Base-by-base conservation (phyloP, 2,888 invertebrate genomes). In the Thyatira batis region DNA sequence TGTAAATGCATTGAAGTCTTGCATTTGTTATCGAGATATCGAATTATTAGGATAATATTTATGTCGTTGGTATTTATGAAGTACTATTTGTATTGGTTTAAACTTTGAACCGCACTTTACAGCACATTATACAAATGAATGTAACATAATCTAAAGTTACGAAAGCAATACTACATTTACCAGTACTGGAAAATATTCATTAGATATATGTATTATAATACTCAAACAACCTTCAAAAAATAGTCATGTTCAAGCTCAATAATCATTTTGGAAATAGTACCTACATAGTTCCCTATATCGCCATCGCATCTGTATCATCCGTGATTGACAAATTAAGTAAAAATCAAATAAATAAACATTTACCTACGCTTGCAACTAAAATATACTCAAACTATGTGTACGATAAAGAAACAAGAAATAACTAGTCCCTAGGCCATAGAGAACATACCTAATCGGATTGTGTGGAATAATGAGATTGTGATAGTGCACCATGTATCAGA, bases 391-490 rank as follows among this genome's bases (percentile, higher is more conserved):
- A 23, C 3, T 23, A 23, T 23, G 3, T 23, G 23, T 23, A 23
- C 23, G 6, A 23, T 23, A 23, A 3, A 23, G 23, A 6, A 23
- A 23, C 23, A 23, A 23, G 3, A 23, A 23, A 23, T 39, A 8
- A 39, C 39, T n/a, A 17, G 17, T 39, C 39, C 65, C 65, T 69
- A 76, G 71, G 66, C 67, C 60, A 58, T 61, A 67, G 66, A 69
- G 73, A 70, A 77, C 73, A 73, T 65, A 69, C 58, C 65, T 80
- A 82, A 84, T 82, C 82, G 78, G 74, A 82, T 82, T 73, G 78
- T 69, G 67, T 61, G 73, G 76, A 75, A 78, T 80, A 79, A 80
- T 76, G 77, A 80, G 80, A 80, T 75, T 68, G 76, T 67, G 80
- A 81, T 80, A 76, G 69, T 61, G 68, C 56, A 53, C 70, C 60